These are phyloP conservation scores for Nylanderia fulva DNA, from an alignment of 1,140 invertebrate genomes.

Conservation along the genomic window DNA sequence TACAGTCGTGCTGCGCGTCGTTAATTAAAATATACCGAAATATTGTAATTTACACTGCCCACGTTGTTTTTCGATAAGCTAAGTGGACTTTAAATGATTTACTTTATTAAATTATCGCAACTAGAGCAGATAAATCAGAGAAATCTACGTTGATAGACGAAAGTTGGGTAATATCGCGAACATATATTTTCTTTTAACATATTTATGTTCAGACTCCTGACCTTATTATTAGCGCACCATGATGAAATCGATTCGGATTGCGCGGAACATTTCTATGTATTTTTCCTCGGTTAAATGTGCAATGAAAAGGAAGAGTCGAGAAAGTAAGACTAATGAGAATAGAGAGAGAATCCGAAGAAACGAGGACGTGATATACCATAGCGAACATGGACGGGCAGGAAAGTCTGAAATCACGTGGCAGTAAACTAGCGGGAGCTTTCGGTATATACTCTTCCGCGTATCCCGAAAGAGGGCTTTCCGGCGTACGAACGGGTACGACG, in stretches of 20 bases:
- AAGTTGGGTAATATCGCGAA: too few relatives aligned
- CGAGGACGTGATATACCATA: constrained; percentile 24
- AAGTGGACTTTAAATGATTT: constrained; percentile 20
- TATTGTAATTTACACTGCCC: constrained; percentile 22
- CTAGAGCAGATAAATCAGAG: background rate
- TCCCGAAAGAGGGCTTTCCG: constrained; percentile 51
- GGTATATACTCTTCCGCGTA: constrained; percentile 28
- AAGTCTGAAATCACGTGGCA: constrained; percentile 66
- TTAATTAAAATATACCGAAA: constrained; percentile 37
- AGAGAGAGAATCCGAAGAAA: constrained; percentile 13
- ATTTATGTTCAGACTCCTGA: background rate
- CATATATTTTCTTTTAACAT: background rate
- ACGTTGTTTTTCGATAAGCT: background rate
- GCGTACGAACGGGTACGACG: constrained; percentile 22
- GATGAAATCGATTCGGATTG: background rate
- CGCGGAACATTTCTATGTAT: background rate
- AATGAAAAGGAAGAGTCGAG: background rate
- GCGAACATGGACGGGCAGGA: constrained; percentile 45
- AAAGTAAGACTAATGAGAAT: constrained; percentile 45
- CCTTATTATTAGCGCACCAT: background rate
- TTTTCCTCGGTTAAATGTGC: constrained; percentile 18
- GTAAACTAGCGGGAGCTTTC: constrained; percentile 64
- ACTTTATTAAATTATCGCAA: constrained; percentile 26
- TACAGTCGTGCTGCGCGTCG: background rate
- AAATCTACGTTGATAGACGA: background rate